phyloP scores from a whole-genome alignment of 2,113 vertebrate species.

The Falco punctatus region DNA sequence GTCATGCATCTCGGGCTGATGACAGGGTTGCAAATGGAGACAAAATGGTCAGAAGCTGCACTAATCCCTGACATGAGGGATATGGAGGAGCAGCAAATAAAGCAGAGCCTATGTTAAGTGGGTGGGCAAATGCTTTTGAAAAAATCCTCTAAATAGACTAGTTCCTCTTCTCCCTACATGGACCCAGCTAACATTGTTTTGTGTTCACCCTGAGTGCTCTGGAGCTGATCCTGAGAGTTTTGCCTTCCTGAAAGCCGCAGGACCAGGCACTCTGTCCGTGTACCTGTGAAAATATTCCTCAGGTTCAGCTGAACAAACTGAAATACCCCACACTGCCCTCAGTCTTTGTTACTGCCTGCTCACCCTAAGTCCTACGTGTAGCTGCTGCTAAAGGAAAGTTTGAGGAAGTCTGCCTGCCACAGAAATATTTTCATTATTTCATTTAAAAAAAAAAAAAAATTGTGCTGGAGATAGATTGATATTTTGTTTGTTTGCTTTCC shows the following conservation, averaged over 20 bases:
- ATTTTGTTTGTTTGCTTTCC: neutral
- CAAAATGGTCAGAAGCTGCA: slow-evolving; percentile 44
- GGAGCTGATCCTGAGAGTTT: neutral
- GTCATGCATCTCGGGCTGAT: slow-evolving; percentile 8
- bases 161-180: neutral
- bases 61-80: slow-evolving; percentile 48
- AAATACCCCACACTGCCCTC: neutral
- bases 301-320: neutral
- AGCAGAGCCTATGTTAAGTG: slow-evolving; percentile 36
- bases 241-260: neutral
- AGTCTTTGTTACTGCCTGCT: neutral
- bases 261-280: neutral
- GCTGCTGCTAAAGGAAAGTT: neutral
- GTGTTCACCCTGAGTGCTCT: neutral
- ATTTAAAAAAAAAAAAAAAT: neutral
- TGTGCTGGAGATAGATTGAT: neutral
- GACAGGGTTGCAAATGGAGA: slow-evolving; percentile 43
- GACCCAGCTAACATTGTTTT: neutral
- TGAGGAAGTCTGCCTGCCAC: neutral
- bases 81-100: slow-evolving; percentile 25
- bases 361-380: neutral
- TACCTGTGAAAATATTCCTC: slow-evolving; percentile 8
- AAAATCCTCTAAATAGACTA: slow-evolving; percentile 5
- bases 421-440: neutral
- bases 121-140: slow-evolving; percentile 46